A percentile compares a stretch with the other conserved stretches of the same genome.
phyloP scores from a whole-genome alignment of 23 tunicate genomes.

The Corella eumyota region DNA sequence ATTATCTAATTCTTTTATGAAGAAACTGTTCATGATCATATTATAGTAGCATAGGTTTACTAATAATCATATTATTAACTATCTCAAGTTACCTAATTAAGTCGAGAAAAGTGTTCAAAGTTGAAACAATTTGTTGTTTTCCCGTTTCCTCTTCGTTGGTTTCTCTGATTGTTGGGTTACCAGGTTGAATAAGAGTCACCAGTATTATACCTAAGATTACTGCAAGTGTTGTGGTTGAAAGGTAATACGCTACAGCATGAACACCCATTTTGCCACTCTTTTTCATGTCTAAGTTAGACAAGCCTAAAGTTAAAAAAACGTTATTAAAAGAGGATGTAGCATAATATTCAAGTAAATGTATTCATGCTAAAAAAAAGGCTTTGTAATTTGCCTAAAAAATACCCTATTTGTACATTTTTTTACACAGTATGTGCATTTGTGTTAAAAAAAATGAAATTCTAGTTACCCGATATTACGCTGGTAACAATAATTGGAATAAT shows the following conservation, averaged over 20 bases:
- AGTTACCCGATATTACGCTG: slow-evolving; percentile 75
- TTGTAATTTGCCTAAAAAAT: not conserved
- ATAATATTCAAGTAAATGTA: not conserved
- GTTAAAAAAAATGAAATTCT: no score
- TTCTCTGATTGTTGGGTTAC: slow-evolving; percentile 4
- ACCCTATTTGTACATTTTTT: not conserved
- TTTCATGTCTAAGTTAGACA: slow-evolving; percentile 53
- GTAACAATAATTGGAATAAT: slow-evolving; percentile 75
- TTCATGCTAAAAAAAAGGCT: not conserved
- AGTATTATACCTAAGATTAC: slow-evolving; percentile 61
- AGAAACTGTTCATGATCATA: no score
- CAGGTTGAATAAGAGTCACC: slow-evolving; percentile 58
- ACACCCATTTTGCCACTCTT: slow-evolving; percentile 71
- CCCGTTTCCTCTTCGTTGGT: not conserved
- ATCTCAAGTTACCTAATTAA: slow-evolving; percentile 69
- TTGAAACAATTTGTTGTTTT: slow-evolving; percentile 28
- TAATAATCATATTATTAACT: no score
- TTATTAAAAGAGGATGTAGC: not conserved
- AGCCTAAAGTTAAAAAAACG: no score
- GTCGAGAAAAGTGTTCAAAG: slow-evolving; percentile 79
- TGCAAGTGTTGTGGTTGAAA: slow-evolving; percentile 76
- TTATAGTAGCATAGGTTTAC: no score
- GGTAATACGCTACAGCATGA: slow-evolving; percentile 65
- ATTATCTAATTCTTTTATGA: no score
- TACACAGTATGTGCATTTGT: no score